Percentiles rank a stretch among this genome's conserved stretches.
Evolutionary conservation across 2,888 invertebrate species (phyloP).

Genomic region (Drosophila histrio): DNA sequence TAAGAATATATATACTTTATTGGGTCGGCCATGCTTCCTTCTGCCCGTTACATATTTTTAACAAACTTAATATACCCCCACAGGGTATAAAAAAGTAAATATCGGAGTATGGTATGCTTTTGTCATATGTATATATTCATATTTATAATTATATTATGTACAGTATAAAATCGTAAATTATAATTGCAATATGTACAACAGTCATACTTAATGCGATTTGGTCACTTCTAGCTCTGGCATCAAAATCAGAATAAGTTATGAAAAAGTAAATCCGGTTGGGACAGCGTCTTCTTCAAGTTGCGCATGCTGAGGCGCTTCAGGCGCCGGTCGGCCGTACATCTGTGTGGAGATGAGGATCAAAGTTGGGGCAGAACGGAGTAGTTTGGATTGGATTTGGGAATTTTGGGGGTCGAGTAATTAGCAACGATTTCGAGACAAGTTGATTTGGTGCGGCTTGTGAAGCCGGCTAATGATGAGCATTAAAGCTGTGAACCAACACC

Average conservation of each 20-base stretch:
- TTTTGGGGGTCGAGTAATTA: constrained; percentile 16
- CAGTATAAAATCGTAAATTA: constrained; percentile 28
- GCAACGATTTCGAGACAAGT: constrained; percentile 31
- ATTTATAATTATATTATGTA: constrained; percentile 11
- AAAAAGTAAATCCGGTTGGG: constrained; percentile 81
- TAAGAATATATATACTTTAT: no score
- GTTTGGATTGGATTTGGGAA: constrained; percentile 14
- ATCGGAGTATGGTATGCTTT: not conserved
- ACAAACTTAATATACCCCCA: no score
- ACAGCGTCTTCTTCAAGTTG: constrained; percentile 79
- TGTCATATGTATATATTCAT: not conserved
- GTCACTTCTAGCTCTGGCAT: constrained; percentile 19
- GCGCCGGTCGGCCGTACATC: constrained; percentile 78
- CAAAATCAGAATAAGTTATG: constrained; percentile 73
- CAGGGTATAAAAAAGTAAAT: no score
- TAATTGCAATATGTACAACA: constrained; percentile 34
- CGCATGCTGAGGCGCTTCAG: constrained; percentile 73
- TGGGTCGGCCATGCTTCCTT: no score
- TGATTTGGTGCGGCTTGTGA: constrained; percentile 8
- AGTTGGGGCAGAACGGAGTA: constrained; percentile 7
- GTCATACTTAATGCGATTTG: constrained; percentile 12
- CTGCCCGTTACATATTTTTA: no score
- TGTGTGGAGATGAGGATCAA: constrained; percentile 23
- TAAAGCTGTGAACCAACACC: constrained; percentile 27
- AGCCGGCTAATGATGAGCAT: constrained; percentile 16